Conservation (phyloP, 2,888 invertebrate species). For the Brachyptera putata region DNA sequence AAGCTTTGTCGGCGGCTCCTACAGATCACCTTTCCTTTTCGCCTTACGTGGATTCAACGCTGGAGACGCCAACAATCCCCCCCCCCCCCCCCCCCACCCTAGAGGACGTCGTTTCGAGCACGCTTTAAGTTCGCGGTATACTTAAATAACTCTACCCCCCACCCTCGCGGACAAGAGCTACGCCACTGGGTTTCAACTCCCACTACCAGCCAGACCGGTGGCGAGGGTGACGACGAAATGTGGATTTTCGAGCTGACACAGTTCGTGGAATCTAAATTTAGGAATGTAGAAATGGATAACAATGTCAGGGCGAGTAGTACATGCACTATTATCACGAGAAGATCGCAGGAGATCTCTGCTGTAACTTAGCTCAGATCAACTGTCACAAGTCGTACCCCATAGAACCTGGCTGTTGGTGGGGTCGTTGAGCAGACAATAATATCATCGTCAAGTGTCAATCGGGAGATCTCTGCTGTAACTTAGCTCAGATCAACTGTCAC, state of each 20-base stretch:
- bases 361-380: too few relatives aligned
- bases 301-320: neutral
- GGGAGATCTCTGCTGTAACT: too few relatives aligned
- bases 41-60: conserved; percentile 31
- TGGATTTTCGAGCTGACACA: neutral
- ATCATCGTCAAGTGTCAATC: too few relatives aligned
- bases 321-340: too few relatives aligned
- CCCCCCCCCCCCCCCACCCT: conserved; percentile 17
- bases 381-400: too few relatives aligned
- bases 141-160: conserved; percentile 21
- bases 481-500: too few relatives aligned
- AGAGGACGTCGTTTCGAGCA: conserved; percentile 17
- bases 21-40: conserved; percentile 34
- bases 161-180: neutral
- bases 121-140: conserved; percentile 30
- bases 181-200: neutral
- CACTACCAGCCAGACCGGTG: neutral
- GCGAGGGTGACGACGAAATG: too few relatives aligned
- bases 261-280: neutral
- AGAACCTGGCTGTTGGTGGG: too few relatives aligned
- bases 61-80: neutral
- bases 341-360: neutral
- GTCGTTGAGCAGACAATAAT: too few relatives aligned
- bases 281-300: neutral
- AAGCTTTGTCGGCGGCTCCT: conserved; percentile 22